phyloP scores from a whole-genome alignment of 1,140 invertebrate species.

The Glossosoma conforme region DNA sequence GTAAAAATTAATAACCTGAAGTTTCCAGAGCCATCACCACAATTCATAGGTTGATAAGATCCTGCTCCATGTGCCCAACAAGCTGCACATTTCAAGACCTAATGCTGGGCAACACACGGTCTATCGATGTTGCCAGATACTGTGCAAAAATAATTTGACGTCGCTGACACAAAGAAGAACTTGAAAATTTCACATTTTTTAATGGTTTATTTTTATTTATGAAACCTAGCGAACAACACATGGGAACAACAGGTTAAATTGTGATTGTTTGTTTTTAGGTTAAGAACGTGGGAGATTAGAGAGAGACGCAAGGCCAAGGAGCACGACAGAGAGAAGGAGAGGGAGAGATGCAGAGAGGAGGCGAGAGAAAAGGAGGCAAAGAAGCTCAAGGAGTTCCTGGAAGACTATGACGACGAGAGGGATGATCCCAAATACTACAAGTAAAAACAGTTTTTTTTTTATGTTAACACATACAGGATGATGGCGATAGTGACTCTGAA shows the following conservation, averaged over 20 bases:
- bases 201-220: not conserved
- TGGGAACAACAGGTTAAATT: not conserved
- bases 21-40: no score
- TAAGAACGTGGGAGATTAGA: constrained; percentile 84
- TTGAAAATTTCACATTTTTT: not conserved
- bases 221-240: constrained; percentile 4
- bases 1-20: no score
- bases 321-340: constrained; percentile 84
- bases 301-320: constrained; percentile 92
- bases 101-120: no score
- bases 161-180: no score
- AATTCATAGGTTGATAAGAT: no score
- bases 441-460: no score
- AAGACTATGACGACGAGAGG: constrained; percentile 97
- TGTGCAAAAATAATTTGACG: no score
- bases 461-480: no score
- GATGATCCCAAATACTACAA: constrained; percentile 97
- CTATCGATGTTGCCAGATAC: no score
- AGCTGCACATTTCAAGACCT: no score
- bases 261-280: constrained; percentile 39
- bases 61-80: no score
- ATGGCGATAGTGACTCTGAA: no score
- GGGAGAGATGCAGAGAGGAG: constrained; percentile 76
- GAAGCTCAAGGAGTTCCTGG: constrained; percentile 92
- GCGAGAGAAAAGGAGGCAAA: constrained; percentile 87